Base-by-base conservation (phyloP, 2,888 invertebrate genomes). In the Hyppa rectilinea region DNA sequence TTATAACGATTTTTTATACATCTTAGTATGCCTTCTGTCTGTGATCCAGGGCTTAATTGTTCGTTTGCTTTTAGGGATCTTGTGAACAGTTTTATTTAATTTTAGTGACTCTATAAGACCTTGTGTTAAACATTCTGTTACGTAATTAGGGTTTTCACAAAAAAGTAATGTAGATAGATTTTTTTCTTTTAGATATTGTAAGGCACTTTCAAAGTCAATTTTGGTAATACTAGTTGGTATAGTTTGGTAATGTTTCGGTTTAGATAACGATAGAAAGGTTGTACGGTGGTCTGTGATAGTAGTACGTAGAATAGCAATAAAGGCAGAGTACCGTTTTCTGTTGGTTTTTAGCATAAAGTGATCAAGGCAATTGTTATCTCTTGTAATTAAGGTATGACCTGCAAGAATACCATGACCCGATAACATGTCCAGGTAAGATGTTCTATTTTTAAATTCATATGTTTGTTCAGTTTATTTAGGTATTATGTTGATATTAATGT, bases 121-220 rank as follows among this genome's bases (percentile, higher is more conserved):
- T 36, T 56, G 49, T 2, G 0, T 65, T 38, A 65, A 55, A 56
- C 65, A 36, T 26, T 65, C 38, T 36, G 56, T 56, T 36, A 65
- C 10, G 38, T 56, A 65, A 17, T 65, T 65, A 47, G 66, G 66
- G 4, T 66, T 58, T n/a, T 65, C 56, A 58, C 38, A 65, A 65
- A 65, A 65, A 56, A 65, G 65, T 20, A 65, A 12, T 31, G 56
- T 49, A 17, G 65, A 49, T 12, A 58, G 2, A 5, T 43, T 58
- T 58, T 58, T 58, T 40, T 58, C 40, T 56, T 58, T 58, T 40
- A 29, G 29, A 20, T 58, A 4, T 58, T 43, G 58, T 2, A 58
- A 58, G 2, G 58, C 29, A 6, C 6, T 58, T 43, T 43, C 58
- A 58, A 58, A 40, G 17, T 43, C 20, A 43, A 43, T 20, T 43